Percentiles rank a stretch among this genome's conserved stretches.
Evolutionary conservation across 2,797 vertebrate species (phyloP).

Genomic region (Chaetophractus vellerosus): DNA sequence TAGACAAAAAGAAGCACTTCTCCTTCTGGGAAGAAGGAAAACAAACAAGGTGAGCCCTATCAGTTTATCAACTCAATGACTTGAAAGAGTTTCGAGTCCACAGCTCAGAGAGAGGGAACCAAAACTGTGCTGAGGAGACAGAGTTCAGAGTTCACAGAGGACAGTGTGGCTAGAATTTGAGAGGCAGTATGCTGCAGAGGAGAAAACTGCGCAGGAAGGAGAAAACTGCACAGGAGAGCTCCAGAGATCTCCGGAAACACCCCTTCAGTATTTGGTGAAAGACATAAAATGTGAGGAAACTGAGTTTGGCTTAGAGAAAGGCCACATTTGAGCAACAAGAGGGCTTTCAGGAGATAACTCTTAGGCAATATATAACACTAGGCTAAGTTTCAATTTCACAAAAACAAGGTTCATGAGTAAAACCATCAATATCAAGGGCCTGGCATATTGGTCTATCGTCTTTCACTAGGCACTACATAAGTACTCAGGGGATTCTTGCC

Average conservation of each 20-base stretch:
- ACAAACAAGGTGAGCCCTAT: background rate
- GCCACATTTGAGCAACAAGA: too few species aligned
- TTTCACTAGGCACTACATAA: too few species aligned
- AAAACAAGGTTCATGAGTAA: too few species aligned
- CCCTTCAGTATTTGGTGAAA: background rate
- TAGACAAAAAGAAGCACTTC: background rate
- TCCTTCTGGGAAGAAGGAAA: background rate
- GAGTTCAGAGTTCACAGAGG: constrained; percentile 1
- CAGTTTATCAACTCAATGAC: background rate
- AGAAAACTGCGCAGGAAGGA: background rate
- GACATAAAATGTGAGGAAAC: background rate
- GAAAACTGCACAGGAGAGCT: background rate
- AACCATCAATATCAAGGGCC: too few species aligned
- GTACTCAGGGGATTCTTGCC: too few species aligned
- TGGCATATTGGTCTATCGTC: too few species aligned
- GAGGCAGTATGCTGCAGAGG: background rate
- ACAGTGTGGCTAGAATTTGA: background rate
- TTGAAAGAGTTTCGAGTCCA: constrained; percentile 10
- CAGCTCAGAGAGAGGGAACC: background rate
- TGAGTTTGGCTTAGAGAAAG: background rate
- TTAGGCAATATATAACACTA: too few species aligned
- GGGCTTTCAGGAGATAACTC: too few species aligned
- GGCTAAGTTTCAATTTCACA: too few species aligned
- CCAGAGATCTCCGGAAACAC: background rate
- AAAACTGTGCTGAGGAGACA: background rate